Base-by-base conservation (phyloP, 2,113 vertebrate genomes). In the Paradisaea rubra region DNA sequence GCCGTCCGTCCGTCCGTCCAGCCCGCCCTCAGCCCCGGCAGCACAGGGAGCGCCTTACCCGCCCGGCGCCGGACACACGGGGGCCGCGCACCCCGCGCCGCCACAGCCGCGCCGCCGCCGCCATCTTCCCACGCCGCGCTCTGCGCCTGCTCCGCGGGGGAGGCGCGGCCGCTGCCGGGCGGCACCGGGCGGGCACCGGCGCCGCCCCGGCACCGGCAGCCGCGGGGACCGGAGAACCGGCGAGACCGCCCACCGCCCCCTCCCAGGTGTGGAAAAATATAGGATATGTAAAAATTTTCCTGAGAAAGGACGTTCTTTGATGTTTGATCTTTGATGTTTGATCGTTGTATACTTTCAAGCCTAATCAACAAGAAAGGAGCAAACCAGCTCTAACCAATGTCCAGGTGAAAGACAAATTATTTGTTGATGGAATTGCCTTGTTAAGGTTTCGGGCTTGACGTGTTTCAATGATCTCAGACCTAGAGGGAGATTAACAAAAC, bases 1-100 rank as follows among this genome's bases (percentile, higher is more conserved):
- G 3, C 35, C n/a, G 16, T 5, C 53, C 41, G 41, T 13, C 41
- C 41, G 41, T 13, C 41, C 30, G 47, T 13, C 47, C 28, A n/a
- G 9, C 3, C 42, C 8, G 30, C 63, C 35, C 28, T 31, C 16
- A 7, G 24, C 13, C 56, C 25, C 27, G 8, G 15, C 21, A 10
- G 52, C 35, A 11, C 35, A 15, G 11, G 8, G 6, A 53, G 52
- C 23, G 21, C 37, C 95, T 96, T 91, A 95, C 95, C 93, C 93
- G 47, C 20, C 42, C 7, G 17, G 6, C 16, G 39, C 56, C 80
- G 4, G 10, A 8, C 35, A 66, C 24, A 3, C 15, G 3, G 3
- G 2, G 12, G 1, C 37, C 33, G 4, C 65, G 6, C 5, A 15
- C 4, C 1, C 39, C 17, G 0, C 22, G 0, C 47, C 15, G 1